Evolutionary conservation across 2,113 vertebrate genomes (phyloP).

Genomic region (Hyaena hyaena): DNA sequence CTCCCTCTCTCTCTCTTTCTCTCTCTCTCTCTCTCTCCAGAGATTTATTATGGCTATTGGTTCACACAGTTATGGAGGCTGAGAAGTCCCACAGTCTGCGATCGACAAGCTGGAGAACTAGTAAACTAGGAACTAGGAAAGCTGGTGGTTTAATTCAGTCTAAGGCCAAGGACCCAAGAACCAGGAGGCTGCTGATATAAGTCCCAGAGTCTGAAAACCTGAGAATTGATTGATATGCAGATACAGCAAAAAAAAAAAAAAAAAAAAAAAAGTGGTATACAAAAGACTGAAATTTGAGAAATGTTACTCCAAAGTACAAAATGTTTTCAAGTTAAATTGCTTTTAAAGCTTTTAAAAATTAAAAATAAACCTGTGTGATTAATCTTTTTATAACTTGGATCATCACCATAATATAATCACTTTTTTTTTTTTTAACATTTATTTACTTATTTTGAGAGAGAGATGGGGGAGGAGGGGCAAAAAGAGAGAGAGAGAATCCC

Average conservation of each 20-base stretch:
- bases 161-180: not conserved
- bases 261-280: not conserved
- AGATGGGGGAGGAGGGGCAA: too few relatives aligned
- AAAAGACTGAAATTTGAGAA: not conserved
- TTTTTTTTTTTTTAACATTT: not conserved
- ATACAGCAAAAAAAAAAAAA: not conserved
- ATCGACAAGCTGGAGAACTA: not conserved
- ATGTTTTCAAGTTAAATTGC: not conserved
- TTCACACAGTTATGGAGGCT: not conserved
- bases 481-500: too few relatives aligned
- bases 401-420: not conserved
- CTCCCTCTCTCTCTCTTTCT: too few relatives aligned
- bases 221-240: not conserved
- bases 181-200: not conserved
- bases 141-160: not conserved
- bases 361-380: not conserved
- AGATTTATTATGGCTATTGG: not conserved
- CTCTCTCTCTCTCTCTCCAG: not conserved
- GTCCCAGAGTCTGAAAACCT: too few relatives aligned
- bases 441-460: too few relatives aligned
- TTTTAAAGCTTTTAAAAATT: conserved; percentile 24
- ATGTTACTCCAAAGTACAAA: not conserved
- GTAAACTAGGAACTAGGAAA: not conserved
- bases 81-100: not conserved
- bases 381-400: not conserved